These are phyloP conservation scores for Eira barbara DNA, from an alignment of 2,113 vertebrate genomes.

Conservation along the genomic window DNA sequence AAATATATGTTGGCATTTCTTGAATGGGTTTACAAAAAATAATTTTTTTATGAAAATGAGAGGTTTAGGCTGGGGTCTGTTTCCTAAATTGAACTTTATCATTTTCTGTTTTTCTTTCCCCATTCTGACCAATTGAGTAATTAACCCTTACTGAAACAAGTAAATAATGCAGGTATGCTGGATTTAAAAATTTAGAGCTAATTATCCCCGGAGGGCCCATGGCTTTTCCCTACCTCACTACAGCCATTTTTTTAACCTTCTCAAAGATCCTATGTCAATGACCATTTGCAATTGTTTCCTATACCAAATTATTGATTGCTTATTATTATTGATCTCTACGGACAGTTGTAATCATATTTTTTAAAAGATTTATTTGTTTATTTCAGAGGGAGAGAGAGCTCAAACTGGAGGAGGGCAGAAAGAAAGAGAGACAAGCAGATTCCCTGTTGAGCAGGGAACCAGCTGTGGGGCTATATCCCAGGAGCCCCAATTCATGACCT, in stretches of 20 bases:
- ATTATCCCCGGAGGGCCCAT: not conserved
- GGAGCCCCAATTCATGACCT: not conserved
- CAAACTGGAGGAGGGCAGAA: not conserved
- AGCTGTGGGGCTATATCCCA: not conserved
- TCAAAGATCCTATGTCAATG: not conserved
- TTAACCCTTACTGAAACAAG: not conserved
- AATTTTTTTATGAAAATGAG: not conserved
- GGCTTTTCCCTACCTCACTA: not conserved
- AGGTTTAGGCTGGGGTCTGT: not conserved
- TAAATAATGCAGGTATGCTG: not conserved
- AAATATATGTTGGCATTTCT: not conserved
- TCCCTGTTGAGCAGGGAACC: not conserved
- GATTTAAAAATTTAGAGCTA: not conserved
- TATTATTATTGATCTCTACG: not conserved
- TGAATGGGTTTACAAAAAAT: not conserved
- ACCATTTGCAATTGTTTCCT: not conserved
- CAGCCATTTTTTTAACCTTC: not conserved
- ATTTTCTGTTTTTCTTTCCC: not conserved
- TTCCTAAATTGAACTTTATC: not conserved
- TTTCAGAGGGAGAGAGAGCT: not conserved
- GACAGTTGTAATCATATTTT: not conserved
- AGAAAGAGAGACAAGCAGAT: not conserved
- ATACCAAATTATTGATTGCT: not conserved
- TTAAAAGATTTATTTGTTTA: not conserved
- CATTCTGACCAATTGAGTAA: not conserved